Percentiles rank a stretch among this genome's conserved stretches.
These are phyloP conservation scores for Phoeniculus purpureus DNA, from an alignment of 2,797 vertebrate species.

Conservation along the genomic window DNA sequence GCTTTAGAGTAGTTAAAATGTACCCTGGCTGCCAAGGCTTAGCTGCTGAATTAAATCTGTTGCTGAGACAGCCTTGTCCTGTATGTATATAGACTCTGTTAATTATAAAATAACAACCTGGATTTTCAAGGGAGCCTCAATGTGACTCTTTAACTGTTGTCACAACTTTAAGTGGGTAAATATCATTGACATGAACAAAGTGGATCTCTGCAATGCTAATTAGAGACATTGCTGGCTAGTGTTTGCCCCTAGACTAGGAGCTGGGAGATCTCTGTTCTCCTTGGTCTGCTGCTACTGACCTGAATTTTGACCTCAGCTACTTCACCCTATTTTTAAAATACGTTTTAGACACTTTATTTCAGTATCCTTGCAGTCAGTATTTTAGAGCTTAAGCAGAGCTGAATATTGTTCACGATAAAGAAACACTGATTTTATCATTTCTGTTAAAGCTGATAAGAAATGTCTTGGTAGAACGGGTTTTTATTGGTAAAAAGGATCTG, in stretches of 20 bases:
- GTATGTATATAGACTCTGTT: conserved; percentile 9
- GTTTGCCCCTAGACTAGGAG: background rate
- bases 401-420: background rate
- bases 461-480: background rate
- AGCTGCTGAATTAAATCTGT: conserved; percentile 17
- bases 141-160: conserved; percentile 5
- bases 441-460: background rate
- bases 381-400: background rate
- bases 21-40: background rate
- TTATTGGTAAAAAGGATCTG: background rate
- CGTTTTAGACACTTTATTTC: too few species aligned
- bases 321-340: background rate
- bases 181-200: background rate
- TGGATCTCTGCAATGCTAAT: background rate
- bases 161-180: conserved; percentile 13
- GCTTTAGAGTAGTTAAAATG: background rate
- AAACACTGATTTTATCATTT: background rate
- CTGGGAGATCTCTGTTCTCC: background rate
- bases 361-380: background rate
- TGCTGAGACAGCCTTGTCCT: background rate
- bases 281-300: background rate
- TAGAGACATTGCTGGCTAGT: background rate
- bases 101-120: conserved; percentile 49
- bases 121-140: conserved; percentile 41
- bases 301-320: background rate